These are phyloP conservation scores for Tetragonula clypearis DNA, from an alignment of 1,140 invertebrate species.

Conservation along the genomic window DNA sequence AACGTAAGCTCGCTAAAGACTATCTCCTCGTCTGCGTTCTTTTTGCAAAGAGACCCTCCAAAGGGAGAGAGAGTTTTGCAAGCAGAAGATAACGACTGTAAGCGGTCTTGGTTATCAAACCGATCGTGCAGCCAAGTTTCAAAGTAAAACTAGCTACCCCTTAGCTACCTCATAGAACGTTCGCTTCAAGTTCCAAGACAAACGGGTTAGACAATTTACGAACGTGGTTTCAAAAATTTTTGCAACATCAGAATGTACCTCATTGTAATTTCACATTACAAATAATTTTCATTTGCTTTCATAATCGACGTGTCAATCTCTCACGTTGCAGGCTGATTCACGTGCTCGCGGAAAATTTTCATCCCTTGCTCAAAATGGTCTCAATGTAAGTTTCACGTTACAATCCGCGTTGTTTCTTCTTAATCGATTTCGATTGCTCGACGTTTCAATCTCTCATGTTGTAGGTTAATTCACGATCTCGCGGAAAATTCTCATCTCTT, in stretches of 20 bases:
- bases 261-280: not conserved
- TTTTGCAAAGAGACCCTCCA: not conserved
- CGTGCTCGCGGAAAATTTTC: too few relatives aligned
- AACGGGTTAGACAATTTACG: not conserved
- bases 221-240: not conserved
- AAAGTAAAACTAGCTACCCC: not conserved
- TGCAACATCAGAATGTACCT: not conserved
- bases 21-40: constrained; percentile 31
- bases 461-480: too few relatives aligned
- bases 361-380: too few relatives aligned
- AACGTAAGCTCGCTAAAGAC: constrained; percentile 37
- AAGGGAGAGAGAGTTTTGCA: too few relatives aligned
- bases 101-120: not conserved
- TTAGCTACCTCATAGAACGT: not conserved
- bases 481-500: too few relatives aligned
- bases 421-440: too few relatives aligned
- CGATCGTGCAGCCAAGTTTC: not conserved
- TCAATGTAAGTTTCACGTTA: too few relatives aligned
- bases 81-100: constrained; percentile 17
- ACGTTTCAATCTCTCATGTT: too few relatives aligned
- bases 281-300: too few relatives aligned
- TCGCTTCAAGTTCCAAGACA: not conserved
- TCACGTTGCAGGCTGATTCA: too few relatives aligned
- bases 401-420: too few relatives aligned
- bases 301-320: too few relatives aligned